A percentile compares a stretch with the other conserved stretches of the same genome.
Conservation (phyloP, 2,888 invertebrate genomes). For the Timandra comae region DNA sequence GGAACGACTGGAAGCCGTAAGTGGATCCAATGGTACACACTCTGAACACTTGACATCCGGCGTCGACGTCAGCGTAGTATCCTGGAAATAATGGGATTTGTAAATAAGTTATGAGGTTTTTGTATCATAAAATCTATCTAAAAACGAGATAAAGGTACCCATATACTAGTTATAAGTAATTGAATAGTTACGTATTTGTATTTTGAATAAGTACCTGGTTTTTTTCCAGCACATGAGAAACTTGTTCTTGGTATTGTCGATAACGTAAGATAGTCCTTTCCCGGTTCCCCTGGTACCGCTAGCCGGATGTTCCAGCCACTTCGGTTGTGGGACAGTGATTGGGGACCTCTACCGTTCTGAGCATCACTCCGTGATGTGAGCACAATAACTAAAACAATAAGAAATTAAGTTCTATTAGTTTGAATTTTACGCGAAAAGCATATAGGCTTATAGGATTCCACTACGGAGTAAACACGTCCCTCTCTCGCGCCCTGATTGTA, state of each 20-base stretch:
- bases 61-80: conserved; percentile 80
- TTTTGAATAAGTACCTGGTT: conserved; percentile 77
- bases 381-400: conserved; percentile 34
- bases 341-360: conserved; percentile 42
- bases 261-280: conserved; percentile 79
- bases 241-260: conserved; percentile 76
- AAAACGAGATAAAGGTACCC: too few relatives aligned
- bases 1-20: conserved; percentile 77
- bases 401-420: too few relatives aligned
- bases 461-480: too few relatives aligned
- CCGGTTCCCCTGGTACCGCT: conserved; percentile 81
- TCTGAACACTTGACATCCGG: conserved; percentile 81
- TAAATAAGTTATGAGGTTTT: too few relatives aligned
- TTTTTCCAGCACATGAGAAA: conserved; percentile 78
- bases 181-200: too few relatives aligned
- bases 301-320: conserved; percentile 77
- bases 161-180: too few relatives aligned
- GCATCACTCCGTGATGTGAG: conserved; percentile 32
- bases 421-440: too few relatives aligned
- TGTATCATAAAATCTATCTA: too few relatives aligned
- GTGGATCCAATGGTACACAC: conserved; percentile 78
- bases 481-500: too few relatives aligned
- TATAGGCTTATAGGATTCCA: too few relatives aligned
- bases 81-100: conserved; percentile 74
- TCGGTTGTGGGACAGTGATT: conserved; percentile 43